phyloP scores from a whole-genome alignment of 2,113 vertebrate genomes.

The Colistium nudipinnis region DNA sequence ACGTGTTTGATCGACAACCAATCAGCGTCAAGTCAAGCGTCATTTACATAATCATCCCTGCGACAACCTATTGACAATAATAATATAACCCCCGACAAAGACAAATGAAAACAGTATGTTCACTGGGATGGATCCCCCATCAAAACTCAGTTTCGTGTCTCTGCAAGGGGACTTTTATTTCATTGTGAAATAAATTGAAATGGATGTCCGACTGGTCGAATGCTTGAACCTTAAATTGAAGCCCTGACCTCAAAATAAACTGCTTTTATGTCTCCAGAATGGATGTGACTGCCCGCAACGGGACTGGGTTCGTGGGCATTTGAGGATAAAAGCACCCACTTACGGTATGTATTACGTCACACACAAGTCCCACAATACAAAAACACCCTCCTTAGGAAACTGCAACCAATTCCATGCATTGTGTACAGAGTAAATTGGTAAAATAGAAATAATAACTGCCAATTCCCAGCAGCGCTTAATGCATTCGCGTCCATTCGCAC shows the following conservation, averaged over 20 bases:
- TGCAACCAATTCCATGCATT: too few species aligned
- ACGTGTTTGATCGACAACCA: too few species aligned
- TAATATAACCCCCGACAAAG: slow-evolving; percentile 17
- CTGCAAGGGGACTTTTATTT: slow-evolving; percentile 28
- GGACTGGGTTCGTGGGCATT: not conserved
- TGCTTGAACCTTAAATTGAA: slow-evolving; percentile 38
- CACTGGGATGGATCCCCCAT: slow-evolving; percentile 39
- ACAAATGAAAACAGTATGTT: slow-evolving; percentile 24
- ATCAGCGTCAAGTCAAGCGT: slow-evolving; percentile 1
- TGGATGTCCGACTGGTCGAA: slow-evolving; percentile 29
- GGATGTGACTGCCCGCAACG: not conserved
- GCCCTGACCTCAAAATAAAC: slow-evolving; percentile 38
- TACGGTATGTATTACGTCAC: not conserved
- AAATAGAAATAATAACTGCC: too few species aligned
- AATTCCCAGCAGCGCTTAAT: not conserved
- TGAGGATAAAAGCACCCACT: not conserved
- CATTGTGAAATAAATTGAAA: slow-evolving; percentile 21
- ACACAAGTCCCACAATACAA: not conserved
- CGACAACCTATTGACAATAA: not conserved
- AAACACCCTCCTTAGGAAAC: too few species aligned
- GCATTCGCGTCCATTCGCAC: slow-evolving; percentile 28
- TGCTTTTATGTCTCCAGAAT: slow-evolving; percentile 10
- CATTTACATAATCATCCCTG: not conserved
- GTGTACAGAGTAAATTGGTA: too few species aligned
- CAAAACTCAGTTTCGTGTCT: slow-evolving; percentile 13